Evolutionary conservation across 2,113 vertebrate species (phyloP), one percentile per base, ranked within the genome.

Genomic region (Xerus inauris): DNA sequence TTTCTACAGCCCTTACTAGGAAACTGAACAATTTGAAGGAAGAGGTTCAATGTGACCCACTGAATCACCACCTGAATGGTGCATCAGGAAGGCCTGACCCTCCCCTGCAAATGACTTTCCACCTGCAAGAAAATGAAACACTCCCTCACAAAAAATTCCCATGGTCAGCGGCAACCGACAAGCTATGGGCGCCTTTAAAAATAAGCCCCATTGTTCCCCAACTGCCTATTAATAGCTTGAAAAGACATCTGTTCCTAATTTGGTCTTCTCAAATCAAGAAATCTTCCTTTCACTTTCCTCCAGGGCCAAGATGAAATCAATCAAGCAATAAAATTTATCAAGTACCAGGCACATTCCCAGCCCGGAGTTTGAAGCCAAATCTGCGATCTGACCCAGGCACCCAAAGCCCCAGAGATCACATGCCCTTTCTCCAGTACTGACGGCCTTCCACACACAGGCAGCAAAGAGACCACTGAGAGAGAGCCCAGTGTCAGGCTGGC

Each of bases 181-280:
- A 0, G 1, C 93, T 35, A 42, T 3, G 17, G 79, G 77, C 38
- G 47, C 87, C 89, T 97, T 94, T 92, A 92, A 92, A 94, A 84
- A 89, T 51, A 96, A 82, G 84, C 16, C 65, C 62, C 85, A 77
- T 77, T 95, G 81, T 96, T 83, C 94, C 59, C 87, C 38, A 35
- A 13, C 51, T 0, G 62, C 54, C 95, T 85, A 83, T 85, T 89
- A 92, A 96, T 92, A 94, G 87, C 90, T 57, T 38, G 51, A 95
- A 97, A 97, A 97, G 84, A 94, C 94, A 96, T 88, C 90, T 93
- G 93, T 65, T 96, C 84, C 95, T 96, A 90, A 95, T 95, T 83
- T 73, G 89, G 80, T 95, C 93, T 95, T 69, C 82, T 92, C 84
- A 89, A 76, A 91, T 92, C 86, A 92, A 88, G 96, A 95, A 89